Percentiles rank a stretch among this genome's conserved stretches.
phyloP scores from a whole-genome alignment of 2,888 invertebrate genomes.

The Choreutis nemorana region DNA sequence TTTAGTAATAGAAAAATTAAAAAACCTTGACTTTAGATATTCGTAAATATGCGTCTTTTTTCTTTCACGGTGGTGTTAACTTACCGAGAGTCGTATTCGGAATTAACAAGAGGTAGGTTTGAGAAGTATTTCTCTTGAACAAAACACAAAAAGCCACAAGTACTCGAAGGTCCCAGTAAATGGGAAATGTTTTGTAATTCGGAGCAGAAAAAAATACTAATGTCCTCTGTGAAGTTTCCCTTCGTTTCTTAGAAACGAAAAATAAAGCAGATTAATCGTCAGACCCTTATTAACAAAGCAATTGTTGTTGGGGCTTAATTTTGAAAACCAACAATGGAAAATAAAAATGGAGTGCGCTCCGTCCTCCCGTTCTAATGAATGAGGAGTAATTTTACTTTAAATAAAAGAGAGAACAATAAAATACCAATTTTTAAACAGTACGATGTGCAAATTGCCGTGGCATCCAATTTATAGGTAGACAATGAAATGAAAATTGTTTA shows the following conservation, averaged over 20 bases:
- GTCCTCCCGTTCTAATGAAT: conserved; percentile 53
- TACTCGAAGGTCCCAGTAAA: too few species aligned
- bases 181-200: too few species aligned
- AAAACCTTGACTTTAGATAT: too few species aligned
- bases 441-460: conserved; percentile 48
- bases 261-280: conserved; percentile 41
- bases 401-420: conserved; percentile 59
- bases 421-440: conserved; percentile 51
- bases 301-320: conserved; percentile 57
- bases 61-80: too few species aligned
- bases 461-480: conserved; percentile 50
- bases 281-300: conserved; percentile 57
- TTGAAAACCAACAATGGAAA: conserved; percentile 61
- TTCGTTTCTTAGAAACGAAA: conserved; percentile 28
- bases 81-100: too few species aligned
- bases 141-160: too few species aligned
- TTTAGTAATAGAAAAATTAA: conserved; percentile 8
- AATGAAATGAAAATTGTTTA: conserved; percentile 42
- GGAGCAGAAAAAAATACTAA: conserved; percentile 3
- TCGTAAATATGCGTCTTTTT: too few species aligned
- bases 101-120: too few species aligned
- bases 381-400: conserved; percentile 60
- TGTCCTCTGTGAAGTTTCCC: conserved; percentile 2
- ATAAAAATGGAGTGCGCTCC: conserved; percentile 52
- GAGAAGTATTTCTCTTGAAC: background rate